Evolutionary conservation across 1,140 invertebrate species (phyloP), one percentile per base, ranked within the genome.

Genomic region (Heliconius eleuchia): DNA sequence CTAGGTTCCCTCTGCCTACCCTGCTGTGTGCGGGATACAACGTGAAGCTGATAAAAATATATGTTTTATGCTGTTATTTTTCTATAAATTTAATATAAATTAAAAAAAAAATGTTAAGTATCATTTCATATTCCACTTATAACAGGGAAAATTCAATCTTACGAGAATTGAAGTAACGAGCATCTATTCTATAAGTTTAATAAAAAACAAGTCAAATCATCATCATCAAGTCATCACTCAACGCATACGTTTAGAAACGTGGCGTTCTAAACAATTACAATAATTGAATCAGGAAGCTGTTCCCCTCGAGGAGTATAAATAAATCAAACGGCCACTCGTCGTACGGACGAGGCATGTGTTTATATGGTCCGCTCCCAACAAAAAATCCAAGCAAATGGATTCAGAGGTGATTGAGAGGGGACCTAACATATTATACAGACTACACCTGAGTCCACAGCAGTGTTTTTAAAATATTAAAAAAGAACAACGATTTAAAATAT

Each of bases 231-330:
- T 27, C 80, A 79, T 76, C 84, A 78, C 70, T 78, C 84, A 79
- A 80, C 81, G 80, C 82, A 81, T 83, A 76, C 82, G 84, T 84
- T 83, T 85, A 80, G 66, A 77, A 83, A 84, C 74, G 34, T 60
- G 73, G 78, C 74, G 80, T 78, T 82, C 23, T 66, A 30, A 80
- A 80, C 89, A 90, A 91, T 89, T 88, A 91, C 84, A 90, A 89
- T 91, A 89, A 92, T 92, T 90, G 89, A 91, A 91, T 91, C 86
- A 89, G 89, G 91, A 92, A 89, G 85, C 87, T 80, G 88, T 87
- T 90, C 85, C 89, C 87, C 85, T 83, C 81, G 77, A 81, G 80
- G 80, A 84, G 83, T 91, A 88, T 91, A 92, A 91, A 91, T 91
- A 92, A 91, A 90, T 89, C 86, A 91, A 86, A 86, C 85, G 84